Base-by-base conservation (phyloP, 2,888 invertebrate genomes). In the Nephrocerus scutellatus region DNA sequence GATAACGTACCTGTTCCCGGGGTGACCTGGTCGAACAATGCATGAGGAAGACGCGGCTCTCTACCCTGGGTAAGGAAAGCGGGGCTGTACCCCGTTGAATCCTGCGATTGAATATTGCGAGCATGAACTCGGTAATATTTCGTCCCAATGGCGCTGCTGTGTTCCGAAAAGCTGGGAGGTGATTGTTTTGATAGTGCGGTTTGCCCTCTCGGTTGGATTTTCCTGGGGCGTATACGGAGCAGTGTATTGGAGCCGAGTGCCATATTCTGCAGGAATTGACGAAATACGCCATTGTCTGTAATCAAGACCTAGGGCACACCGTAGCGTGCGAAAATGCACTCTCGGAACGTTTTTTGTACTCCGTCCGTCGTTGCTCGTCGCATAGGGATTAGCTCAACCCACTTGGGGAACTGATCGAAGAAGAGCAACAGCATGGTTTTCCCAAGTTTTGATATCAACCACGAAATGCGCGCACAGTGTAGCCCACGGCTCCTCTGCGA, bases 291-390 rank as follows among this genome's bases (percentile, higher is more conserved):
- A n/a, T 35, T 40, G 13, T 30, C 35, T 12, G 18, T 19, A 15
- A 36, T 2, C 13, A 35, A 13, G 4, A n/a, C 12, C 22, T 28
- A 6, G 23, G 24, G 40, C 19, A 35, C 16, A 4, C 24, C 40
- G 12, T 31, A 36, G 24, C 34, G 28, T 9, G 26, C 35, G 5
- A 32, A 16, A 19, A 39, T 39, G 2, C 19, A 12, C 9, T 33
- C 16, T 14, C 21, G 13, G 13, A 33, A 20, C 12, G 22, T 24
- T 3, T 21, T 35, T 12, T 4, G 9, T 21, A 35, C 10, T 5
- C 16, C 29, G 13, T 37, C 30, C 3, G 16, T 22, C 18, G 28
- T 36, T 8, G 33, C 32, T 8, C 8, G 10, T 21, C 32, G 22
- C n/a, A 16, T 3, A 10, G 21, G 29, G 16, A 36, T 29, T 10